phyloP scores from a whole-genome alignment of 1,140 invertebrate species.

The Galendromus occidentalis region DNA sequence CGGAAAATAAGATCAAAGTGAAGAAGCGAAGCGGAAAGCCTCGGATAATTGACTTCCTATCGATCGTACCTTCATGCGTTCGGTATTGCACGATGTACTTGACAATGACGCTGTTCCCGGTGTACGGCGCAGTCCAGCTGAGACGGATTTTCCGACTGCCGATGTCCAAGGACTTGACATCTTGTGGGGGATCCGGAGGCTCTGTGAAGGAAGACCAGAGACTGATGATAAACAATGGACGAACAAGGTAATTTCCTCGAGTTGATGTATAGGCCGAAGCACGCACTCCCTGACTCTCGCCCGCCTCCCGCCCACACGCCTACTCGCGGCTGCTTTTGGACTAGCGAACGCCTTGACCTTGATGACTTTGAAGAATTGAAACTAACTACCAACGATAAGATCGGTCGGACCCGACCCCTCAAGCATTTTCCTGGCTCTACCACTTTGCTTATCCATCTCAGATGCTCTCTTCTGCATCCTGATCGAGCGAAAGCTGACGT shows the following conservation, averaged over 20 bases:
- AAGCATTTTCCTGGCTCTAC: no score
- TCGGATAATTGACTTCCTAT: background rate
- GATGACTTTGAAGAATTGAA: background rate
- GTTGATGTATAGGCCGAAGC: no score
- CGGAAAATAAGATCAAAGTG: no score
- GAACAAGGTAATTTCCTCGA: no score
- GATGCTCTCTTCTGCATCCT: no score
- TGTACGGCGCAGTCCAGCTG: slow-evolving; percentile 77
- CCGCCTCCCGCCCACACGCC: no score
- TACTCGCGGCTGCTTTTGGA: background rate
- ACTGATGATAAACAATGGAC: no score
- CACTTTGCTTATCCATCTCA: no score
- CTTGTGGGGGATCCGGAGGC: slow-evolving; percentile 73
- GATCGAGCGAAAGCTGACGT: no score
- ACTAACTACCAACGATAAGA: background rate
- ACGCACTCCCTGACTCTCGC: no score
- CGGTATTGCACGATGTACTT: slow-evolving; percentile 82
- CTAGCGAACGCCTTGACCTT: background rate
- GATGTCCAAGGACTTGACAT: slow-evolving; percentile 71
- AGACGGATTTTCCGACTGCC: slow-evolving; percentile 70
- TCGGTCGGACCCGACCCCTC: no score
- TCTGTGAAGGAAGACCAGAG: slow-evolving; percentile 34
- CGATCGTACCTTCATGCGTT: slow-evolving; percentile 54
- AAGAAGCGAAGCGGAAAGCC: no score
- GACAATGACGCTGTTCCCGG: slow-evolving; percentile 81